These are phyloP conservation scores for Epinotia nisella DNA, from an alignment of 2,888 invertebrate species.

Conservation along the genomic window DNA sequence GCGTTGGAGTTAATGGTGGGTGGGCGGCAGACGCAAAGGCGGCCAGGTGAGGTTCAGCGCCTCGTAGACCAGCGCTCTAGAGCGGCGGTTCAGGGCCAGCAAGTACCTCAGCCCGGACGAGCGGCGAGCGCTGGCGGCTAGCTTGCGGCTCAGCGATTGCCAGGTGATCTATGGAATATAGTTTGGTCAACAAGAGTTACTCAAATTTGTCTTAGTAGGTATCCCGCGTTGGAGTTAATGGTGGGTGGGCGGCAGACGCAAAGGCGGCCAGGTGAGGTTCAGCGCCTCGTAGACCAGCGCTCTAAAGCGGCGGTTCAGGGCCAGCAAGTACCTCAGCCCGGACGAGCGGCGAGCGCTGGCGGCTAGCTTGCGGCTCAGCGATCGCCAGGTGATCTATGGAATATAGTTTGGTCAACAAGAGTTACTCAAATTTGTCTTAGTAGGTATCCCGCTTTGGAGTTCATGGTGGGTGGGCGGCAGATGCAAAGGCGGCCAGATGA, in stretches of 20 bases:
- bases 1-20: too few relatives aligned
- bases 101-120: slow-evolving; percentile 94
- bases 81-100: slow-evolving; percentile 89
- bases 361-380: slow-evolving; percentile 89
- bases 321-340: slow-evolving; percentile 93
- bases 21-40: slow-evolving; percentile 87
- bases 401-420: too few relatives aligned
- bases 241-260: slow-evolving; percentile 77
- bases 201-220: too few relatives aligned
- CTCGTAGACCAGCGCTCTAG: slow-evolving; percentile 90
- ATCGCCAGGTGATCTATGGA: slow-evolving; percentile 89
- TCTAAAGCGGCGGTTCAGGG: slow-evolving; percentile 90
- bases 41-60: slow-evolving; percentile 94
- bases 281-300: slow-evolving; percentile 90
- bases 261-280: slow-evolving; percentile 95
- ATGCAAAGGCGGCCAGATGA: slow-evolving; percentile 93
- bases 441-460: too few relatives aligned
- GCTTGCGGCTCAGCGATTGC: slow-evolving; percentile 90
- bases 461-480: slow-evolving; percentile 57
- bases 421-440: too few relatives aligned
- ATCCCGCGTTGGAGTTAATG: too few relatives aligned
- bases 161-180: slow-evolving; percentile 85
- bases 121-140: slow-evolving; percentile 88
- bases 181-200: too few relatives aligned
- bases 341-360: slow-evolving; percentile 91